These are phyloP conservation scores for Connochaetes taurinus DNA, from an alignment of 2,113 vertebrate species.

Conservation along the genomic window DNA sequence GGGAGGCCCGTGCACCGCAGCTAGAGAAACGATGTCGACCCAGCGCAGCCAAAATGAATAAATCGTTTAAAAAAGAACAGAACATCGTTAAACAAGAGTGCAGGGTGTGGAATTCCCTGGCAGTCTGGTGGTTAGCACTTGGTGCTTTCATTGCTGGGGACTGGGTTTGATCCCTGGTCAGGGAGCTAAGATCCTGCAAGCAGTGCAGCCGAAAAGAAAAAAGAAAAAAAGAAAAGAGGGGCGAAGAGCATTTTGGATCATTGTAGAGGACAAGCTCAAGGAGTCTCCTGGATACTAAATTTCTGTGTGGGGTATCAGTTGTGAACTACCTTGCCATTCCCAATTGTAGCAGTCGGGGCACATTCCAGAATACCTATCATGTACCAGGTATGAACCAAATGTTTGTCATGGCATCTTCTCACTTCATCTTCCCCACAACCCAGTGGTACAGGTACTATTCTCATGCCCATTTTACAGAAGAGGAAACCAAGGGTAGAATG, in stretches of 20 bases:
- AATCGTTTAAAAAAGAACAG: not conserved
- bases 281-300: not conserved
- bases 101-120: not conserved
- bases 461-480: not conserved
- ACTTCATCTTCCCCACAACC: not conserved
- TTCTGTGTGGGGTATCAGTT: not conserved
- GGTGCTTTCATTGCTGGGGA: not conserved
- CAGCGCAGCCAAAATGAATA: not conserved
- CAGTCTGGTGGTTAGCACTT: not conserved
- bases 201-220: not conserved
- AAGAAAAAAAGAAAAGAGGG: not conserved
- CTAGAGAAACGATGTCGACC: not conserved
- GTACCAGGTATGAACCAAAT: not conserved
- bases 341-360: not conserved
- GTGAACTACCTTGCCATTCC: not conserved
- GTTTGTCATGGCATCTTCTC: not conserved
- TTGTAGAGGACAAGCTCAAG: not conserved
- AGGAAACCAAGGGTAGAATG: not conserved
- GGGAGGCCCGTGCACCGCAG: not conserved
- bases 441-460: not conserved
- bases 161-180: not conserved
- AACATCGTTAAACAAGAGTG: not conserved
- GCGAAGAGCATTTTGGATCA: not conserved
- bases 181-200: not conserved
- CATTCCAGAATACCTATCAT: not conserved